Conservation (phyloP, 2,113 vertebrate genomes). For the Cepphus grylle region DNA sequence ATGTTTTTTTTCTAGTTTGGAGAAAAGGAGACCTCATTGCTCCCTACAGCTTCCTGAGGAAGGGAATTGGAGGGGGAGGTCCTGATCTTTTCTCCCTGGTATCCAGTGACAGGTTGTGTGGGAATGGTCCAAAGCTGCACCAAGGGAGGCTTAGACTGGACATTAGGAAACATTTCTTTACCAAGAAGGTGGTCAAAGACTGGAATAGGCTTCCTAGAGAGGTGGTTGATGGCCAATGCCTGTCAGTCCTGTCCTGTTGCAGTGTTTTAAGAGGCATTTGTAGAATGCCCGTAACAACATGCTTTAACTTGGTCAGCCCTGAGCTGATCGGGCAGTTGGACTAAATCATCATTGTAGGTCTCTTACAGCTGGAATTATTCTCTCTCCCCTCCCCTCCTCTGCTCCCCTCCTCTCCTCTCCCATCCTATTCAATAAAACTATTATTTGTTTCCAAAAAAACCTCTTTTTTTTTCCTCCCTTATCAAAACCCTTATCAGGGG, state of each 20-base stretch:
- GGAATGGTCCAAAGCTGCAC: neutral
- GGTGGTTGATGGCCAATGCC: rapidly evolving
- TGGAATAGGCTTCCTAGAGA: neutral
- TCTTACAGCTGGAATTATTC: neutral
- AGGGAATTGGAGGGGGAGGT: rapidly evolving
- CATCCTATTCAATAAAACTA: neutral
- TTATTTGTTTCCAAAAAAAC: neutral
- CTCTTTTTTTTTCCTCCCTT: neutral
- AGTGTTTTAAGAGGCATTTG: neutral
- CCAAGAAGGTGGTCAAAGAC: rapidly evolving
- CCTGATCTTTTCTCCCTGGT: neutral
- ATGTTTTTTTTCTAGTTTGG: neutral
- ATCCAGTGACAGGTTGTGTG: rapidly evolving
- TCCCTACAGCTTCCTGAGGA: neutral
- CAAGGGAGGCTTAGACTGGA: neutral
- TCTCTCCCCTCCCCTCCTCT: neutral
- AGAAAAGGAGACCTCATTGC: neutral
- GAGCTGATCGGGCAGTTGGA: neutral
- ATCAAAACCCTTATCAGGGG: neutral
- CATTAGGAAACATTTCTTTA: neutral
- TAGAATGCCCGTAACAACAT: neutral
- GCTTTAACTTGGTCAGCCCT: neutral
- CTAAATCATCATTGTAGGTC: neutral
- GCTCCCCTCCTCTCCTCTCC: neutral
- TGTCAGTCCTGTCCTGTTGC: neutral